A percentile compares a stretch with the other conserved stretches of the same genome.
phyloP scores from a whole-genome alignment of 1,140 invertebrate genomes.

The Octopus bimaculoides region DNA sequence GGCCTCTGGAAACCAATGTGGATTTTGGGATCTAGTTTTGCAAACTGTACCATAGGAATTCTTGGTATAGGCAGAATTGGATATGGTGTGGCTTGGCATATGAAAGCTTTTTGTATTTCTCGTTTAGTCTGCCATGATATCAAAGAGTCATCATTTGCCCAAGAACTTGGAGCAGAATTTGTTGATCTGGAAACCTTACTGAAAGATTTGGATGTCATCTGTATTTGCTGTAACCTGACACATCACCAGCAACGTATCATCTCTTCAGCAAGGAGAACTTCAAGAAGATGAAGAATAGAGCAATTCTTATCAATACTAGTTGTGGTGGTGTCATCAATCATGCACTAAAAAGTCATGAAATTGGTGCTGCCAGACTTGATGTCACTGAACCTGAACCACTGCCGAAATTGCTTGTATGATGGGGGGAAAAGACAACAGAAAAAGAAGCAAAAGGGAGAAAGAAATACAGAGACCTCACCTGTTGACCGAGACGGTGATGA shows the following conservation, averaged over 20 bases:
- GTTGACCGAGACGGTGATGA: no score
- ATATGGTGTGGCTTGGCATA: conserved; percentile 64
- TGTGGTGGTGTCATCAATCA: conserved; percentile 52
- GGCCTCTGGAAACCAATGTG: conserved; percentile 76
- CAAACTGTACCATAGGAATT: conserved; percentile 77
- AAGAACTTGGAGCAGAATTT: conserved; percentile 65
- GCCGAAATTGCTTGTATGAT: no score
- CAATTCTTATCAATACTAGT: conserved; percentile 53
- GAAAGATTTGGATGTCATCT: conserved; percentile 48
- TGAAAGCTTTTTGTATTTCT: conserved; percentile 68
- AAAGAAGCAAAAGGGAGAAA: no score
- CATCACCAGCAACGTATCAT: conserved; percentile 26
- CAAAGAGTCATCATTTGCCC: conserved; percentile 60
- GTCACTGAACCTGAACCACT: conserved; percentile 91
- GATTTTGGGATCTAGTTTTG: conserved; percentile 80
- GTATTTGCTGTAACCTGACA: conserved; percentile 38
- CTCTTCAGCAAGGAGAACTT: conserved; percentile 46
- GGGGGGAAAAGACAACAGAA: no score
- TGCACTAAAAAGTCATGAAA: conserved; percentile 71
- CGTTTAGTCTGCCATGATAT: conserved; percentile 71
- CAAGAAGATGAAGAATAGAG: conserved; percentile 55
- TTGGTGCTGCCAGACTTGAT: conserved; percentile 85
- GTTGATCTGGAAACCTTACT: conserved; percentile 59
- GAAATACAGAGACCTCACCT: no score
- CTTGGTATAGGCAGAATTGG: conserved; percentile 76